phyloP scores from a whole-genome alignment of 2,113 vertebrate species.

The Atrichornis clamosus region DNA sequence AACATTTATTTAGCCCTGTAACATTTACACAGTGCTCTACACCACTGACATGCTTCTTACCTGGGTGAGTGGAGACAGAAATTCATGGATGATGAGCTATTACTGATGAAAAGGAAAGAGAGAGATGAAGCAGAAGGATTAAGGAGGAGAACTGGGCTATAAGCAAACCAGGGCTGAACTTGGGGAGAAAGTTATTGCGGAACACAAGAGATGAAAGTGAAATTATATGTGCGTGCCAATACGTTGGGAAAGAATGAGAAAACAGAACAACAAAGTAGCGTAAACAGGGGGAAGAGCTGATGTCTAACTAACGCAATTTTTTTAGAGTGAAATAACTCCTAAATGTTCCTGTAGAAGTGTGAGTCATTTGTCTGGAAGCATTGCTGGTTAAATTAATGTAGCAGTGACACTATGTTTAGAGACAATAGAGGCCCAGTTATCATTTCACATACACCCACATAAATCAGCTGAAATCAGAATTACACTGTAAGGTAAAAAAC shows the following conservation, averaged over 20 bases:
- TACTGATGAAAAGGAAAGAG: not conserved
- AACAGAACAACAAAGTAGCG: not conserved
- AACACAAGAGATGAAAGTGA: not conserved
- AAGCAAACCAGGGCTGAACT: not conserved
- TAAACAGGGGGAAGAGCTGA: slow-evolving; percentile 18
- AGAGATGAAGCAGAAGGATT: not conserved
- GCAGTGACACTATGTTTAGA: slow-evolving; percentile 1
- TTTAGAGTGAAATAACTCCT: slow-evolving; percentile 15
- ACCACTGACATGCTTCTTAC: not conserved
- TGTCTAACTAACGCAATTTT: slow-evolving; percentile 34
- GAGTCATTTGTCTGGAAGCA: slow-evolving; percentile 13
- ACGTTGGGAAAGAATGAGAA: not conserved
- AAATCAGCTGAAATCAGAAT: not conserved
- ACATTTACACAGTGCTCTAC: not conserved
- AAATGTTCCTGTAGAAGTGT: not conserved
- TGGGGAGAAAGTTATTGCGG: not conserved
- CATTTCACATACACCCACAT: not conserved
- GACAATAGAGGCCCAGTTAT: not conserved
- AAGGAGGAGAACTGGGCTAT: not conserved
- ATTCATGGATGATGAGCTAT: not conserved
- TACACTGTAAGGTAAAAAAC: not conserved
- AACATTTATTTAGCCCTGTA: not conserved
- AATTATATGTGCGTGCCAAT: not conserved
- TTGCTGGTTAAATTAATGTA: slow-evolving; percentile 24
- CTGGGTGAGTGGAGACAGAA: not conserved